phyloP scores from a whole-genome alignment of 2,888 invertebrate genomes.

The Leucania comma region DNA sequence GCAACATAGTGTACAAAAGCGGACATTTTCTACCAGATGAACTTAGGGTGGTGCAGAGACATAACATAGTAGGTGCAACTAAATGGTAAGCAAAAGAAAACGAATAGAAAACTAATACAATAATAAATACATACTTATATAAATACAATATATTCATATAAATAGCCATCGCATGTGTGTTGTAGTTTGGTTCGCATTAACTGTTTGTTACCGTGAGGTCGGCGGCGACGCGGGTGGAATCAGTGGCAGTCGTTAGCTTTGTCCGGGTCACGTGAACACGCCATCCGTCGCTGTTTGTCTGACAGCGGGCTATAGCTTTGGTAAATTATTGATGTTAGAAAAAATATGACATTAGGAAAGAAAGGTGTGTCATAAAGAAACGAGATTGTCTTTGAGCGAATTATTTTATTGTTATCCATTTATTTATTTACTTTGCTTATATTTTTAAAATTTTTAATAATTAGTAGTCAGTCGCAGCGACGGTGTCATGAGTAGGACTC shows the following conservation, averaged over 20 bases:
- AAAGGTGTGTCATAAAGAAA: not conserved
- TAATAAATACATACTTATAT: too few relatives aligned
- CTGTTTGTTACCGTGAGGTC: constrained; percentile 14
- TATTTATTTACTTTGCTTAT: too few relatives aligned
- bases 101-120: too few relatives aligned
- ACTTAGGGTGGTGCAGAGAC: too few relatives aligned
- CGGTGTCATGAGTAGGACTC: too few relatives aligned
- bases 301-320: constrained; percentile 17
- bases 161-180: constrained; percentile 13
- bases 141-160: too few relatives aligned
- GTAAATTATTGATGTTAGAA: constrained; percentile 8
- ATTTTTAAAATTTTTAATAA: too few relatives aligned
- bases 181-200: constrained; percentile 29
- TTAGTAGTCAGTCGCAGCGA: too few relatives aligned
- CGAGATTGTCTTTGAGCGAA: not conserved
- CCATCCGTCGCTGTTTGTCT: constrained; percentile 29
- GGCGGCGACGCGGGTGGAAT: constrained; percentile 1
- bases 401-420: not conserved
- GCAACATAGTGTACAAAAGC: too few relatives aligned
- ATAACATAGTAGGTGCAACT: too few relatives aligned
- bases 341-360: not conserved
- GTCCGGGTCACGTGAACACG: constrained; percentile 48
- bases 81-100: too few relatives aligned
- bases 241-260: constrained; percentile 28
- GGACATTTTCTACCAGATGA: too few relatives aligned